These are phyloP conservation scores for Anguilla rostrata DNA, from an alignment of 2,113 vertebrate species.

Conservation along the genomic window DNA sequence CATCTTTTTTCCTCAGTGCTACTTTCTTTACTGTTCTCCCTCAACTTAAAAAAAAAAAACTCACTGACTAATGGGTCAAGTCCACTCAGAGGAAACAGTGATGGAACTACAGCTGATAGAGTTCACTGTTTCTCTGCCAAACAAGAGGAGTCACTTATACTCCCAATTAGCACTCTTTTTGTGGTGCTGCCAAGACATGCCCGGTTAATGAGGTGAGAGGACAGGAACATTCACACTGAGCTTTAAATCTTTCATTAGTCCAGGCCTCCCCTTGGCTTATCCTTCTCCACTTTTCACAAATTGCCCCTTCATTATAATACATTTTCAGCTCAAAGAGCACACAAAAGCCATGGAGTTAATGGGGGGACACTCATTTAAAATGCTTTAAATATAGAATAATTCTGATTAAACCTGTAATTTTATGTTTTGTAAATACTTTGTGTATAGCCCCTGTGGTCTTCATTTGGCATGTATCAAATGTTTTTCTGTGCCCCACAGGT, in stretches of 20 bases:
- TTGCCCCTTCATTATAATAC: slow-evolving; percentile 30
- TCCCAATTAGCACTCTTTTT: slow-evolving; percentile 1
- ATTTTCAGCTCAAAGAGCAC: slow-evolving; percentile 32
- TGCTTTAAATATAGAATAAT: background rate
- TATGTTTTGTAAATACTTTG: background rate
- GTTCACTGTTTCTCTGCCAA: slow-evolving; percentile 7
- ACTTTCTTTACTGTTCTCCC: too few species aligned
- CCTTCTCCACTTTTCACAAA: slow-evolving; percentile 16
- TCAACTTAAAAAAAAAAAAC: too few species aligned
- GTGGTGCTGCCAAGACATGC: slow-evolving; percentile 4
- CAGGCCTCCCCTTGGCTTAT: background rate
- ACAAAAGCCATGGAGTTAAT: slow-evolving; percentile 1
- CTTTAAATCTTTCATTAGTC: background rate
- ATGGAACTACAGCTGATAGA: background rate
- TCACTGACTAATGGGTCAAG: too few species aligned
- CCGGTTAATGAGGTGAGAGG: slow-evolving; percentile 22
- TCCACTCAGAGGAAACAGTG: background rate
- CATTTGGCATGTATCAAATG: background rate
- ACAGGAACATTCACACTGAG: slow-evolving; percentile 5
- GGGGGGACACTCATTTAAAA: background rate
- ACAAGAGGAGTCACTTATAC: slow-evolving; percentile 11
- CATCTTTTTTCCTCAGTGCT: background rate
- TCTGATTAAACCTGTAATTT: background rate
- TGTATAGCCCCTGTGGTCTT: background rate
- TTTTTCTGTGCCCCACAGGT: background rate